A percentile compares a stretch with the other conserved stretches of the same genome.
These are phyloP conservation scores for Oligia fasciuncula DNA, from an alignment of 2,888 invertebrate species.

Conservation along the genomic window DNA sequence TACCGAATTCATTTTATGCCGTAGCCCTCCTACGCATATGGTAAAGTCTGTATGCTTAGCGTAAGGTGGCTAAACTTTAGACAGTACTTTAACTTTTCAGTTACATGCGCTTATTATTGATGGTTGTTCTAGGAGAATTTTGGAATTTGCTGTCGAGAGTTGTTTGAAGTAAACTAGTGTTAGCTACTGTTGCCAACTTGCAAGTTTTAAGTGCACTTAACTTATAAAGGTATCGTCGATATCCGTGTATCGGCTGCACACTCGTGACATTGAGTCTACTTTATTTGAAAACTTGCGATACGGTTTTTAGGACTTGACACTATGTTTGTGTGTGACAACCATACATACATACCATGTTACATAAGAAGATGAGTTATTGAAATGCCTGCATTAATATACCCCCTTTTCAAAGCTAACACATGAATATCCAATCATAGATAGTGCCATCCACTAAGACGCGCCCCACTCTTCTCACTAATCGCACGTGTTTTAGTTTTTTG, in stretches of 20 bases:
- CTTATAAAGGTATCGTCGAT: not conserved
- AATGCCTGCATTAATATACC: not conserved
- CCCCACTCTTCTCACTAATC: no score
- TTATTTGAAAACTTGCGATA: not conserved
- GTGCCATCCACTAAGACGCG: no score
- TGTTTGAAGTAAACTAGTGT: constrained; percentile 17
- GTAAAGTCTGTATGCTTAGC: constrained; percentile 15
- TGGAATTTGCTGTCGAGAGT: constrained; percentile 1
- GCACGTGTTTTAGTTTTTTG: no score
- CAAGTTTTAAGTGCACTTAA: not conserved
- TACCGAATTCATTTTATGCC: constrained; percentile 59
- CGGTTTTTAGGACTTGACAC: not conserved
- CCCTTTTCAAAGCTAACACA: not conserved
- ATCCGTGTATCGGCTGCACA: not conserved
- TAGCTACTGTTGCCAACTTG: not conserved
- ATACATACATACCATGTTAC: no score
- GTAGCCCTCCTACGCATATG: constrained; percentile 45
- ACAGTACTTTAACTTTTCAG: constrained; percentile 30
- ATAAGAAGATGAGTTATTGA: not conserved
- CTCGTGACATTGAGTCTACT: not conserved
- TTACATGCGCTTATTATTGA: constrained; percentile 28
- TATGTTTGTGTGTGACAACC: no score
- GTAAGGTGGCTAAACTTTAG: constrained; percentile 14
- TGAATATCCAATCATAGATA: constrained; percentile 4
- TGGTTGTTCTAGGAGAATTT: constrained; percentile 37